Evolutionary conservation across 2,113 vertebrate genomes (phyloP).

Genomic region (Ardeotis arabs): DNA sequence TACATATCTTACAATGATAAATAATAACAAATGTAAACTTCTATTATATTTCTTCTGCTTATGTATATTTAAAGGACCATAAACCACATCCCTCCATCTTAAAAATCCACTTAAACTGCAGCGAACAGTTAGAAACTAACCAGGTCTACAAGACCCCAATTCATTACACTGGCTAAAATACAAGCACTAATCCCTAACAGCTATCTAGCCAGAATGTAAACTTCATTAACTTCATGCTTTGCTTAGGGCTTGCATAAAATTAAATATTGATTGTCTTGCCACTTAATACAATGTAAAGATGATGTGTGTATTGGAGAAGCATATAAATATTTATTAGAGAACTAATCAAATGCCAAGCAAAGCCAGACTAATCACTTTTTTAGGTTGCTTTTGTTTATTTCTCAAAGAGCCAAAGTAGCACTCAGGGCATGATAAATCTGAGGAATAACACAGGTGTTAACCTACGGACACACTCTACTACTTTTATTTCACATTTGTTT

Average conservation of each 20-base stretch:
- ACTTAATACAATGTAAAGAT: constrained; percentile 6
- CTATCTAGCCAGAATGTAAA: constrained; percentile 6
- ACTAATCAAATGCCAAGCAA: background rate
- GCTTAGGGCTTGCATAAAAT: constrained; percentile 10
- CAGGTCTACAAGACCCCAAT: background rate
- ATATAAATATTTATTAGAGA: constrained; percentile 19
- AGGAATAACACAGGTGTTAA: background rate
- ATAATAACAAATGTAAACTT: background rate
- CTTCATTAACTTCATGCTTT: constrained; percentile 42
- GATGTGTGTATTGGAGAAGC: background rate
- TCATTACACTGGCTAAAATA: constrained; percentile 3
- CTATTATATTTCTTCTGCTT: background rate
- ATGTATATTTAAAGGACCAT: background rate
- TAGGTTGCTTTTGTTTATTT: background rate
- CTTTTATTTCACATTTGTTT: background rate
- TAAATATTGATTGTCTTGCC: constrained; percentile 20
- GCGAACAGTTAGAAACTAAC: background rate
- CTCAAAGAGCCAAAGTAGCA: background rate
- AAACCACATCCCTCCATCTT: background rate
- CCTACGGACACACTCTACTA: rapidly evolving
- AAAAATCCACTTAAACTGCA: background rate
- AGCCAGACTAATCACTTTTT: background rate
- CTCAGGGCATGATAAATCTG: background rate
- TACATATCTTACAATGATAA: background rate
- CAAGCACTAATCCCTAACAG: background rate